Evolutionary conservation across 2,113 vertebrate genomes (phyloP).

Genomic region (Alexandromys fortis): DNA sequence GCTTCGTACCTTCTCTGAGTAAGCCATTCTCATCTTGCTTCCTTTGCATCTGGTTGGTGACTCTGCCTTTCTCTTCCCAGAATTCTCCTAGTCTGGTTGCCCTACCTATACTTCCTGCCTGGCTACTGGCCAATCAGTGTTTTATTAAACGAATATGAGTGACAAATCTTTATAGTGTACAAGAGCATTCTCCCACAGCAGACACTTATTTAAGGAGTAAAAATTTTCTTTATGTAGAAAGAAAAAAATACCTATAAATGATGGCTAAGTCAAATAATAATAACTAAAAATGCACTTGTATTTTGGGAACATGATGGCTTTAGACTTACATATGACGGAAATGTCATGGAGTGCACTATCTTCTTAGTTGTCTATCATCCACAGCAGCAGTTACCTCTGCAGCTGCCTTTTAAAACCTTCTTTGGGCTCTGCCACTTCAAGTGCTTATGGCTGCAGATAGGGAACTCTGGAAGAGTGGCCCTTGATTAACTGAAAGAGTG

Average conservation of each 20-base stretch:
- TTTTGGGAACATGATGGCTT: not conserved
- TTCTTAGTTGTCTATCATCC: not conserved
- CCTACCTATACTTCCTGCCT: no score
- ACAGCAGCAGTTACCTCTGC: no score
- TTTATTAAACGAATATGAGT: no score
- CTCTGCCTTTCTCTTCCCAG: no score
- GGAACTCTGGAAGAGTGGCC: not conserved
- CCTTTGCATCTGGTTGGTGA: no score
- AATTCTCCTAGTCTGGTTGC: no score
- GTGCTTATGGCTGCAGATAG: not conserved
- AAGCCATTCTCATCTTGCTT: no score
- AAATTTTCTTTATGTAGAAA: not conserved
- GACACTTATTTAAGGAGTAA: not conserved
- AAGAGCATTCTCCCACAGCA: not conserved
- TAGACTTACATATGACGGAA: not conserved
- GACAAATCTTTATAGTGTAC: no score
- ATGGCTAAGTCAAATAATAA: not conserved
- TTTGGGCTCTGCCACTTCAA: not conserved
- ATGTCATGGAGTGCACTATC: not conserved
- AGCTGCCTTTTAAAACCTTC: not conserved
- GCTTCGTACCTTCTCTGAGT: no score
- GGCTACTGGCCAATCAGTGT: no score
- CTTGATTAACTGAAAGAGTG: no score
- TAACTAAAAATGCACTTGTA: not conserved
- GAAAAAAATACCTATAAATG: not conserved